phyloP scores from a whole-genome alignment of 2,888 invertebrate species.

The Ennomos fuscantarius region DNA sequence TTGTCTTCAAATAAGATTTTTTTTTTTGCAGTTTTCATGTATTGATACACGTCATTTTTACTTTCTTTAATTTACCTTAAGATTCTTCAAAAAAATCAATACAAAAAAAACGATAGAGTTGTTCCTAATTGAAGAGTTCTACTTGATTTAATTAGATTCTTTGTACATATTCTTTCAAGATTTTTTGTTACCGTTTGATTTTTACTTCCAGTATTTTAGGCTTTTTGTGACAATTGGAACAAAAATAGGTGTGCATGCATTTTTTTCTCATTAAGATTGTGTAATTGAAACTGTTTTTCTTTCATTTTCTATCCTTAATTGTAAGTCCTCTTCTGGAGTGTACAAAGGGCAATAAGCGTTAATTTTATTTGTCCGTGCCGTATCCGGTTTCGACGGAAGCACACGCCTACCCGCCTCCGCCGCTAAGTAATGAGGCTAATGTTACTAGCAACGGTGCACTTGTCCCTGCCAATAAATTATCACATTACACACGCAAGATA shows the following conservation, averaged over 20 bases:
- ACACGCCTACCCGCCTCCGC: slow-evolving; percentile 77
- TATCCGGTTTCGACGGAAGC: slow-evolving; percentile 80
- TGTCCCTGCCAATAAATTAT: slow-evolving; percentile 56
- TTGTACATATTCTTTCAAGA: too few species aligned
- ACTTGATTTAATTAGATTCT: too few species aligned
- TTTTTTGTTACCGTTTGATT: too few species aligned
- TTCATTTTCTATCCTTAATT: slow-evolving; percentile 26
- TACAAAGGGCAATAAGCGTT: slow-evolving; percentile 66
- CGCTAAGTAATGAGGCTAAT: slow-evolving; percentile 81
- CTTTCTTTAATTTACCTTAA: slow-evolving; percentile 4
- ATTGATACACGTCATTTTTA: slow-evolving; percentile 18
- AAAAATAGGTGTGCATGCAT: too few species aligned
- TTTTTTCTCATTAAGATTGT: too few species aligned
- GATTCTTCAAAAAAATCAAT: neutral
- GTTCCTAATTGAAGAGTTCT: slow-evolving; percentile 2
- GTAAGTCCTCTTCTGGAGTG: slow-evolving; percentile 31
- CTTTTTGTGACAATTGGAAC: too few species aligned
- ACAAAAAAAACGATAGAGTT: neutral
- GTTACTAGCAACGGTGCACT: slow-evolving; percentile 62
- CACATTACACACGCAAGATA: slow-evolving; percentile 36
- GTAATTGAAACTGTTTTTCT: slow-evolving; percentile 3
- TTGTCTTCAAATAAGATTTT: slow-evolving; percentile 50
- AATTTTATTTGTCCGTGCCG: slow-evolving; percentile 78
- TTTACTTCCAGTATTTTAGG: too few species aligned
- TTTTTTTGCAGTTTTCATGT: slow-evolving; percentile 30